Evolutionary conservation across 2,113 vertebrate species (phyloP).

Genomic region (Gymnocephalus cernua): DNA sequence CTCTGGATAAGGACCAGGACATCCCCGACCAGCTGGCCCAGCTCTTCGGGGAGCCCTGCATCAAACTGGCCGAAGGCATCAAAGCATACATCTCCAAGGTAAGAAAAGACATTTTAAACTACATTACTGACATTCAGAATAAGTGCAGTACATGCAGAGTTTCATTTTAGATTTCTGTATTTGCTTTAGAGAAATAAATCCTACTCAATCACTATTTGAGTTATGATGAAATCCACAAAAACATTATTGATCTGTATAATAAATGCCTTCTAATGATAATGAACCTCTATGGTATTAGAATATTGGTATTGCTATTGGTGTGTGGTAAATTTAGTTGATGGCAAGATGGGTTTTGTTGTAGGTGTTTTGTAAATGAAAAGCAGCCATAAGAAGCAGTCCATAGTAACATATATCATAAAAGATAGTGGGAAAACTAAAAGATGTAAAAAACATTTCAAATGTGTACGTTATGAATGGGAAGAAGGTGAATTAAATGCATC

Average conservation of each 20-base stretch:
- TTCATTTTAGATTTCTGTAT: neutral
- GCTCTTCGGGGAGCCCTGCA: conserved; percentile 86
- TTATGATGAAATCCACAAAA: too few relatives aligned
- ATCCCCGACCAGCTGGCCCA: conserved; percentile 86
- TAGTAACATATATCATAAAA: too few relatives aligned
- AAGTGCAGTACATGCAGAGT: neutral
- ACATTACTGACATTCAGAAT: neutral
- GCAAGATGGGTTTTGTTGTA: neutral
- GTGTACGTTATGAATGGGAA: neutral
- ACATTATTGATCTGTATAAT: too few relatives aligned
- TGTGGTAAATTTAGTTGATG: neutral
- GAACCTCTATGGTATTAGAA: neutral
- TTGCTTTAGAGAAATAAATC: neutral
- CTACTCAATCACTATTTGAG: neutral
- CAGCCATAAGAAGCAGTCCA: neutral
- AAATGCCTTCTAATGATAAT: too few relatives aligned
- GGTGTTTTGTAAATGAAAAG: neutral
- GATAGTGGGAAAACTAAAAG: too few relatives aligned
- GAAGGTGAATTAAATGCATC: neutral
- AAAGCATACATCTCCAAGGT: conserved; percentile 90
- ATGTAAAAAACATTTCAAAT: too few relatives aligned
- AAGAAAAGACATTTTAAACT: conserved; percentile 29
- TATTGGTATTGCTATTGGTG: neutral
- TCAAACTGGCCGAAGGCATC: conserved; percentile 89
- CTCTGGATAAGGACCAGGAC: conserved; percentile 84